phyloP scores from a whole-genome alignment of 2,797 vertebrate genomes.

The Hyperoplus immaculatus region DNA sequence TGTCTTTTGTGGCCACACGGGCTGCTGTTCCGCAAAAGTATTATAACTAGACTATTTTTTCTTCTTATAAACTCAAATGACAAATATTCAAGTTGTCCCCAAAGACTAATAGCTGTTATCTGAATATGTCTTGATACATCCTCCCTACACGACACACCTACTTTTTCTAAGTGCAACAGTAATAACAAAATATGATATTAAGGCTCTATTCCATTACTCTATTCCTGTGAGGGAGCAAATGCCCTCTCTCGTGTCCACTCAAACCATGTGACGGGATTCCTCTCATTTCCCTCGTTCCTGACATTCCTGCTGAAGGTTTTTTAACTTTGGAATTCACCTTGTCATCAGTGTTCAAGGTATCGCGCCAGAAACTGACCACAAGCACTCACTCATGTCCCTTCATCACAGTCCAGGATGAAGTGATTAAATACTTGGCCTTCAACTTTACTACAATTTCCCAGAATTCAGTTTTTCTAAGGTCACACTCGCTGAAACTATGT shows the following conservation, averaged over 20 bases:
- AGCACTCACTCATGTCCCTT: not conserved
- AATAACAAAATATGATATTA: not conserved
- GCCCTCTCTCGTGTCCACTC: constrained; percentile 8
- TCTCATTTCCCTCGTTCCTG: constrained; percentile 60
- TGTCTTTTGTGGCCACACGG: not conserved
- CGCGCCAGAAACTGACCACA: constrained; percentile 14
- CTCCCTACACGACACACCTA: not conserved
- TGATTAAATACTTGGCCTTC: not conserved
- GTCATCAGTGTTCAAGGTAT: constrained; percentile 40
- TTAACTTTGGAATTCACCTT: constrained; percentile 63
- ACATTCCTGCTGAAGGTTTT: constrained; percentile 61
- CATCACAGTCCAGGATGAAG: constrained; percentile 8
- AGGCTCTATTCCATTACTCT: not conserved
- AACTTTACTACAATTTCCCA: not conserved
- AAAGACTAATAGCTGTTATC: not conserved
- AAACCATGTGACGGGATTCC: constrained; percentile 53
- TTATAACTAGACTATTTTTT: not conserved
- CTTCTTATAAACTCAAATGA: no score
- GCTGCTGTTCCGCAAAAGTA: not conserved
- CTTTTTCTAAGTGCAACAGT: not conserved
- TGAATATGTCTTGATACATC: not conserved
- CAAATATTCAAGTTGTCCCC: not conserved
- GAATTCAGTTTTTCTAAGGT: not conserved
- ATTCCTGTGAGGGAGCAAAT: not conserved
- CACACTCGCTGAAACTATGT: not conserved